Evolutionary conservation across 2,113 vertebrate species (phyloP), one percentile per base, ranked within the genome.

Genomic region (Nerophis ophidion): DNA sequence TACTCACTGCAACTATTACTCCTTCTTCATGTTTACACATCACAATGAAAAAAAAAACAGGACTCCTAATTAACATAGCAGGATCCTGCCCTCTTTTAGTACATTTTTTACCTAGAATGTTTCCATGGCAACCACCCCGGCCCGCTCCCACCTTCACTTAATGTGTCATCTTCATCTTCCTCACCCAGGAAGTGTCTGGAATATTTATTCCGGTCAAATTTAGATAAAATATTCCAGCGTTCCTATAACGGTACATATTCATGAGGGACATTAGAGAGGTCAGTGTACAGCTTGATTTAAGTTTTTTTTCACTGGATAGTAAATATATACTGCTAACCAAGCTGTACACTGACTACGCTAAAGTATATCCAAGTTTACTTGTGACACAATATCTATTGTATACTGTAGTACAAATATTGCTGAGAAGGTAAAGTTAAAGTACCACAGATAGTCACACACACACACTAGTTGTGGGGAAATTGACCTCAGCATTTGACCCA

Each of bases 111-210:
- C 57, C 75, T 62, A 69, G 59, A 64, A 80, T 77, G 88, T 90
- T 90, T 88, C 90, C 84, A 88, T 90, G 83, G 87, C 79, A 91
- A 90, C 89, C 62, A 46, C 81, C 26, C 3, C 26, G 26, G 26
- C 26, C 26, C 26, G 26, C 26, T 26, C 26, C 26, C 26, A 26
- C 26, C 26, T 26, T 26, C 26, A 26, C 26, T 3, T 26, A 26
- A 77, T 75, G 74, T 76, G 73, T 70, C 74, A 72, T 70, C 68
- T 72, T 59, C 45, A 63, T 71, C 74, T 47, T 61, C 59, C 54
- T 66, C 44, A 55, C 61, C 53, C 17, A 34, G 61, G 56, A 71
- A 63, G 45, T 56, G 53, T 59, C 62, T 60, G 65, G 74, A 76
- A 81, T 71, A 66, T 81, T 61, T 70, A 4, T 19, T 65, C 57